These are phyloP conservation scores for Dermochelys coriacea DNA, from an alignment of 2,797 vertebrate species.

Conservation along the genomic window DNA sequence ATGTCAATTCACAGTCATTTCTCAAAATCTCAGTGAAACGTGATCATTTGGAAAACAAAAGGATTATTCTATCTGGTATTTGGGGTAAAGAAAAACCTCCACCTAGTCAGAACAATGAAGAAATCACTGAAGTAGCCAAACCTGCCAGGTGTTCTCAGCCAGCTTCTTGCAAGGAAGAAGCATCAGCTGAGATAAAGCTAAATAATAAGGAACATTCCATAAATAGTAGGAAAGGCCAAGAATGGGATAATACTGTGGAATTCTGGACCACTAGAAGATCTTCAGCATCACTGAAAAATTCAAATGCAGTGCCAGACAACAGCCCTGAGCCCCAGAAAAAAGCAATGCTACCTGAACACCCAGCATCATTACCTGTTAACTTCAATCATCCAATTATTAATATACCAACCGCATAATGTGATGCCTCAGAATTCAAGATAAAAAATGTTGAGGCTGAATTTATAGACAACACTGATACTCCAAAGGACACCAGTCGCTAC, in stretches of 20 bases:
- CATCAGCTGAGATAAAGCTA: not conserved
- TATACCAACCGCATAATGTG: conserved; percentile 45
- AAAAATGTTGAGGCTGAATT: not conserved
- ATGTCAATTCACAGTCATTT: not conserved
- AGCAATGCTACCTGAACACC: not conserved
- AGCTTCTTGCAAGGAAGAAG: not conserved
- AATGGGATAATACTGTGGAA: not conserved
- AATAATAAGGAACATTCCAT: not conserved
- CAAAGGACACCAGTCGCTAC: not conserved
- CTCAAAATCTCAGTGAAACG: not conserved
- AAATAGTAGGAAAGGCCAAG: not conserved
- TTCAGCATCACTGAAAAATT: not conserved
- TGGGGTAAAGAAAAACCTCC: not conserved
- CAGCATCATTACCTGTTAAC: not conserved
- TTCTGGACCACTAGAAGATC: not conserved
- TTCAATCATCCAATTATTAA: not conserved
- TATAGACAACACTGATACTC: not conserved
- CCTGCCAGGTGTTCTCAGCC: not conserved
- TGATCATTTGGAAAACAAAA: not conserved
- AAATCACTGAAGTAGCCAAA: not conserved
- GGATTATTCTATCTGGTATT: not conserved
- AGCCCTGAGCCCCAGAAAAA: not conserved
- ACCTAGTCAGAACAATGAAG: not conserved
- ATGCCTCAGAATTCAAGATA: not conserved
- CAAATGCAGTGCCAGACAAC: not conserved